Evolutionary conservation across 2,113 vertebrate genomes (phyloP), one percentile per base, ranked within the genome.

Genomic region (Coregonus clupeaformis): DNA sequence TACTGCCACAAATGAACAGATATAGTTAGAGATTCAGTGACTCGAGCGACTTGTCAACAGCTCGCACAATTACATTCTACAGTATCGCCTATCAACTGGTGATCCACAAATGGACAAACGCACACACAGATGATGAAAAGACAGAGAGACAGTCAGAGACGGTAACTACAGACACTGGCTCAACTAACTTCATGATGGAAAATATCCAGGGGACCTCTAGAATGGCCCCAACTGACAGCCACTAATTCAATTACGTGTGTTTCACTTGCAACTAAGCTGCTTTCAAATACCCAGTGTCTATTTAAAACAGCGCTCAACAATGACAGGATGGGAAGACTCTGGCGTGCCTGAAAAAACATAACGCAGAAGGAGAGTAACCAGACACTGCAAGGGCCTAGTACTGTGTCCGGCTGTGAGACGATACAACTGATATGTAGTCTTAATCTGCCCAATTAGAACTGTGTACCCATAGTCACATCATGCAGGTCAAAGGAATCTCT

Each of bases 261-360:
- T 77, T 70, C 84, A 82, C 79, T 88, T 78, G 77, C 82, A 70
- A 64, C 82, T 87, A 88, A 90, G 89, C 88, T 77, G 81, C 80
- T 82, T 83, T 77, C 80, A 85, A 88, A 91, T 89, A 79, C 77
- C 82, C 36, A 69, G 3, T 0, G 55, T 80, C 82, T 89, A 89
- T 91, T 91, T 91, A 80, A 88, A 85, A 85, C 82, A 32, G 74
- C 0, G 70, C 69, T 83, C 77, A 88, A 86, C 86, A 89, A 88
- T 86, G 84, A 83, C 79, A 75, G 80, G 73, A 71, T 36, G 60
- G 76, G 74, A 85, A 82, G 82, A 82, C 76, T 79, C 75, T 77
- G 77, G 79, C 84, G 69, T 81, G 84, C 81, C 81, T 87, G 85
- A 88, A 88, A 91, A 91, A 91, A 90, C 76, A 88, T 90, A 85